phyloP scores from a whole-genome alignment of 2,113 vertebrate species.

The Panurus biarmicus region DNA sequence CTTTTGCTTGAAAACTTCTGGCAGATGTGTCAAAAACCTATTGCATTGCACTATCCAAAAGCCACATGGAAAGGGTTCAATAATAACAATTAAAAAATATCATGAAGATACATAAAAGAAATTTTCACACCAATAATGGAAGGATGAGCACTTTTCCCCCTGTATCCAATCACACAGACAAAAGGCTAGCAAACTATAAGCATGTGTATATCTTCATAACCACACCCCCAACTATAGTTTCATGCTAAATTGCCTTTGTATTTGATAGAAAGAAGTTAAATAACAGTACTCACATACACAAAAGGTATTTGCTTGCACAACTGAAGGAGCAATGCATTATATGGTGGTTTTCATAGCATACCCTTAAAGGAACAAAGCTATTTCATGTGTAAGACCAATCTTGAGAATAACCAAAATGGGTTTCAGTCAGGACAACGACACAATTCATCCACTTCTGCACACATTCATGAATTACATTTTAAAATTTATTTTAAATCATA shows the following conservation, averaged over 20 bases:
- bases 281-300: not conserved
- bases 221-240: not conserved
- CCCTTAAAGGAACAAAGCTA: not conserved
- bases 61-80: not conserved
- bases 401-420: not conserved
- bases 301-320: not conserved
- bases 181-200: not conserved
- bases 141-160: not conserved
- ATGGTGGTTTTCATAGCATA: not conserved
- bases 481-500: conserved; percentile 21
- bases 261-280: not conserved
- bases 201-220: not conserved
- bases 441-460: not conserved
- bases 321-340: not conserved
- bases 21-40: not conserved
- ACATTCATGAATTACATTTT: not conserved
- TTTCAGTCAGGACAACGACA: not conserved
- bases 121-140: not conserved
- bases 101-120: not conserved
- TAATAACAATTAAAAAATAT: not conserved
- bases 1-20: not conserved
- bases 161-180: not conserved
- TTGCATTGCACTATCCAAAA: not conserved
- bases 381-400: not conserved
- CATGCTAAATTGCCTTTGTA: not conserved